phyloP scores from a whole-genome alignment of 2,113 vertebrate species.

The Lucifuga dentata region DNA sequence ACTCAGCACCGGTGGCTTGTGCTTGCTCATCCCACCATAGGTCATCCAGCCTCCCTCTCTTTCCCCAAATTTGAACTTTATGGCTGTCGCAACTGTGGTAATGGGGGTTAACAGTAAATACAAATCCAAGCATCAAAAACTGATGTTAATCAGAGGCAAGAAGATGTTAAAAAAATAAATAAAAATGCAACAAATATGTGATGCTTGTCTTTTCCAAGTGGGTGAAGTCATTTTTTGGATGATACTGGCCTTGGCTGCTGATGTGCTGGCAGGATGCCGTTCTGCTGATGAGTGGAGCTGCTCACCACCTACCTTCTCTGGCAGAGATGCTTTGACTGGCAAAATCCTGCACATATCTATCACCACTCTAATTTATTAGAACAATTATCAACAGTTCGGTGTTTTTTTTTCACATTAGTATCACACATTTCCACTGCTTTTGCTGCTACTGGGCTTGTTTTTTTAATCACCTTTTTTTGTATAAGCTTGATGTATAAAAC shows the following conservation, averaged over 20 bases:
- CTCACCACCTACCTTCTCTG: slow-evolving; percentile 27
- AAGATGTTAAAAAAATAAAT: neutral
- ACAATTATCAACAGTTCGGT: neutral
- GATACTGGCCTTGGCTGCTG: slow-evolving; percentile 42
- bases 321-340: slow-evolving; percentile 2
- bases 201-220: slow-evolving; percentile 2
- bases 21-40: too few relatives aligned
- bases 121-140: too few relatives aligned
- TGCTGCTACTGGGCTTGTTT: neutral
- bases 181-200: slow-evolving; percentile 6
- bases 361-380: slow-evolving; percentile 13
- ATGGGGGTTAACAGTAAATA: too few relatives aligned
- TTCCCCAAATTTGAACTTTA: too few relatives aligned
- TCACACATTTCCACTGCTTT: neutral
- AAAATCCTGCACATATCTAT: slow-evolving; percentile 8
- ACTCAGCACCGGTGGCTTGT: too few relatives aligned
- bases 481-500: too few relatives aligned
- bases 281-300: slow-evolving; percentile 42
- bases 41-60: too few relatives aligned
- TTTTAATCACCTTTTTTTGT: too few relatives aligned
- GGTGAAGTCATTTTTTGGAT: slow-evolving; percentile 25
- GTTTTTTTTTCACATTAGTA: neutral
- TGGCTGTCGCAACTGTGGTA: too few relatives aligned
- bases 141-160: neutral
- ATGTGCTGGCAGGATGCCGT: slow-evolving; percentile 50